A percentile compares a stretch with the other conserved stretches of the same genome.
These are phyloP conservation scores for Alosa sapidissima DNA, from an alignment of 2,797 vertebrate genomes.

Conservation along the genomic window DNA sequence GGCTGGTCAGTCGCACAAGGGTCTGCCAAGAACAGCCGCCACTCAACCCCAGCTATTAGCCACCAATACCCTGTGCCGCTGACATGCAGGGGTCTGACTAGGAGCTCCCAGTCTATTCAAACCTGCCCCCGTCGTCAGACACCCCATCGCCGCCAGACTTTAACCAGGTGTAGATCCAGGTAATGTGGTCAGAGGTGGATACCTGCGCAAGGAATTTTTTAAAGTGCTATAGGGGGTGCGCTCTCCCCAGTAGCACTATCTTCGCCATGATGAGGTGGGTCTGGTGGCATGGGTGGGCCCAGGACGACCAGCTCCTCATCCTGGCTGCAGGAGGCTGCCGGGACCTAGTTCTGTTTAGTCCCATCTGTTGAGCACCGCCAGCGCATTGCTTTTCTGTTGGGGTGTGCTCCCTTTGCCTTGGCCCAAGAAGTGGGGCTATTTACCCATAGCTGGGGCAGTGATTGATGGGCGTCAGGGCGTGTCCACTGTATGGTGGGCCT, in stretches of 20 bases:
- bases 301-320: too few relatives aligned
- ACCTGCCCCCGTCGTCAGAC: slow-evolving; percentile 24
- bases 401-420: too few relatives aligned
- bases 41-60: slow-evolving; percentile 10
- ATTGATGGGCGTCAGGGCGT: neutral
- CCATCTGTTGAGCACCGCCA: neutral
- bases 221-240: too few relatives aligned
- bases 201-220: neutral
- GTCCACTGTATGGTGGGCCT: neutral
- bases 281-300: neutral
- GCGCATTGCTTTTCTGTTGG: neutral
- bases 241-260: neutral
- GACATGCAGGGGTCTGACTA: neutral
- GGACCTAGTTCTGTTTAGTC: neutral
- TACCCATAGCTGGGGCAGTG: neutral
- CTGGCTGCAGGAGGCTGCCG: too few relatives aligned
- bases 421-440: neutral
- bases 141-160: slow-evolving; percentile 8
- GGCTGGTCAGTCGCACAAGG: slow-evolving; percentile 21
- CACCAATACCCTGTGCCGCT: slow-evolving; percentile 2
- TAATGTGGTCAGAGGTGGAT: slow-evolving; percentile 22
- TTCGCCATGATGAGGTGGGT: neutral
- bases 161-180: slow-evolving; percentile 16
- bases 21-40: slow-evolving; percentile 31
- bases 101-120: slow-evolving; percentile 29